phyloP scores from a whole-genome alignment of 2,888 invertebrate species.

The Autographa gamma region DNA sequence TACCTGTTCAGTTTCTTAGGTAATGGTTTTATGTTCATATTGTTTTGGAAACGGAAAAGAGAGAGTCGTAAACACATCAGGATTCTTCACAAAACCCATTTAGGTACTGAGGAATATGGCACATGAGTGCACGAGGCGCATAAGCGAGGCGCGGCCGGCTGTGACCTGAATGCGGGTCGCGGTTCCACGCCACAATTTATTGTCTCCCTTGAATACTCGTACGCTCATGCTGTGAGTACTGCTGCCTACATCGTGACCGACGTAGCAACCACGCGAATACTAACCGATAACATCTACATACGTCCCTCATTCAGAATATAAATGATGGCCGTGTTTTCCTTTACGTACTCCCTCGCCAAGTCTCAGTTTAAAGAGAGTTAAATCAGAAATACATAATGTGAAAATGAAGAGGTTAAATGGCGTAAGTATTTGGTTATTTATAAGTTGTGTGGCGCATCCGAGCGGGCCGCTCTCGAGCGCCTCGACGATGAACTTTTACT shows the following conservation, averaged over 20 bases:
- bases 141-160: constrained; percentile 50
- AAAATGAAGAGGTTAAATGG: constrained; percentile 40
- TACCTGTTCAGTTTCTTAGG: constrained; percentile 5
- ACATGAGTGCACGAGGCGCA: constrained; percentile 58
- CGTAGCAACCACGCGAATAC: constrained; percentile 52
- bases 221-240: constrained; percentile 65
- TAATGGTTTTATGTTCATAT: constrained; percentile 6
- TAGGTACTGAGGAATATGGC: constrained; percentile 46
- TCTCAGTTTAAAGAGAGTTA: constrained; percentile 2
- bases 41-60: neutral
- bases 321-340: constrained; percentile 14
- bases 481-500: constrained; percentile 64
- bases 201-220: constrained; percentile 71
- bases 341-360: constrained; percentile 20
- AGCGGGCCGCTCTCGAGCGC: constrained; percentile 40
- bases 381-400: constrained; percentile 27
- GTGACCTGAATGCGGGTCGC: constrained; percentile 76
- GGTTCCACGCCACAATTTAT: constrained; percentile 78
- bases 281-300: constrained; percentile 54
- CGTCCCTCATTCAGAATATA: constrained; percentile 29
- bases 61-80: constrained; percentile 55
- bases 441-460: constrained; percentile 53
- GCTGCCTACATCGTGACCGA: constrained; percentile 59
- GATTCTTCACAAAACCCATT: constrained; percentile 45
- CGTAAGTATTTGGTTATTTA: constrained; percentile 45